Percentiles rank a stretch among this genome's conserved stretches.
phyloP scores from a whole-genome alignment of 2,113 vertebrate genomes.

The Entomyzon cyanotis region DNA sequence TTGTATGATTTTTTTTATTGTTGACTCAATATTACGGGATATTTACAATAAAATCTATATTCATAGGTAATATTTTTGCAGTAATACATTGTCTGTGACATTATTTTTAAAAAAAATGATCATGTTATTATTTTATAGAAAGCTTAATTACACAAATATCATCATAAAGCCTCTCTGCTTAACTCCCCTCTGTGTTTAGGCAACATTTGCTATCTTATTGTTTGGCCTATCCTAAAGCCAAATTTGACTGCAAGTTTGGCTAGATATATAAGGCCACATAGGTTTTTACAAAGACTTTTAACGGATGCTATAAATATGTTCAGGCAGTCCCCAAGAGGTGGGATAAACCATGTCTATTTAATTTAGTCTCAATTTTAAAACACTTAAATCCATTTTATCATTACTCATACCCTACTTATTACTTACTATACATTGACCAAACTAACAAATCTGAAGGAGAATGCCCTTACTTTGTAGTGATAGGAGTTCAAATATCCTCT shows the following conservation, averaged over 20 bases:
- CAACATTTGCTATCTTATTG: background rate
- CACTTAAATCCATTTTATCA: background rate
- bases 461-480: background rate
- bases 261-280: background rate
- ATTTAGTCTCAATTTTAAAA: background rate
- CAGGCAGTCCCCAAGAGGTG: background rate
- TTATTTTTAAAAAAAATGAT: fast-evolving
- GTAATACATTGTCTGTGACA: background rate
- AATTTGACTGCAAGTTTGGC: background rate
- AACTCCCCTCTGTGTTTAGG: background rate
- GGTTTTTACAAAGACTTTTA: background rate
- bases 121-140: background rate
- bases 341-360: background rate
- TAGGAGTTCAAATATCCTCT: background rate
- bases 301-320: background rate
- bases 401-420: background rate
- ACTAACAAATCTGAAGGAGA: background rate
- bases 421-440: background rate
- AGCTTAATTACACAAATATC: background rate
- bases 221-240: background rate
- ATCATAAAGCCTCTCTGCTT: background rate
- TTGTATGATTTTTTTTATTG: background rate
- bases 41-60: background rate
- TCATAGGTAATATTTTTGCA: background rate
- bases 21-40: background rate